Percentiles rank a stretch among this genome's conserved stretches.
Evolutionary conservation across 2,888 invertebrate genomes (phyloP).

Genomic region (Augiades crinisus): DNA sequence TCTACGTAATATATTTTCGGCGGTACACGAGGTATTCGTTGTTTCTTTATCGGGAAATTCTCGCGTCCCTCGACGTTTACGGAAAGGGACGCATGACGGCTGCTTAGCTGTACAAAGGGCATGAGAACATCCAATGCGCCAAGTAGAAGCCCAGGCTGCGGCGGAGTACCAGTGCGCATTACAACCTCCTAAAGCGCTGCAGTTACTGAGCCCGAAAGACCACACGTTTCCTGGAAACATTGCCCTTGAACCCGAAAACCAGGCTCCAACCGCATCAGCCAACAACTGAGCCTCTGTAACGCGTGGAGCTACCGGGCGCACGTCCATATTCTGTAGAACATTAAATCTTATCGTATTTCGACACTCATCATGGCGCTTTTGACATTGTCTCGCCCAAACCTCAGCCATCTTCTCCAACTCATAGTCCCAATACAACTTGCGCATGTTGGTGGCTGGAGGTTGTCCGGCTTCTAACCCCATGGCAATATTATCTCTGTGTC

Average conservation of each 20-base stretch:
- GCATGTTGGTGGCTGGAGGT: conserved; percentile 74
- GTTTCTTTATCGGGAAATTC: conserved; percentile 8
- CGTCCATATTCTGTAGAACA: conserved; percentile 72
- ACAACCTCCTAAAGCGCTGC: conserved; percentile 67
- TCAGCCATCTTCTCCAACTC: conserved; percentile 72
- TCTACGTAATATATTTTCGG: conserved; percentile 55
- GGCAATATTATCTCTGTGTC: conserved; percentile 71
- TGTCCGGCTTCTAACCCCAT: conserved; percentile 72
- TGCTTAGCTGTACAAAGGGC: conserved; percentile 62
- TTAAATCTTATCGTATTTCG: conserved; percentile 69
- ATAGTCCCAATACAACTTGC: conserved; percentile 76
- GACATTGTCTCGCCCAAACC: conserved; percentile 74
- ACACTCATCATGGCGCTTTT: conserved; percentile 74
- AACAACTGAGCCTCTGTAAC: conserved; percentile 69
- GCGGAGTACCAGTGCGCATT: conserved; percentile 71
- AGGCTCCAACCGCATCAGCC: conserved; percentile 68
- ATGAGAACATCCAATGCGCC: conserved; percentile 71
- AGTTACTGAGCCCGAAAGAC: conserved; percentile 62
- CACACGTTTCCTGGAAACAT: conserved; percentile 60
- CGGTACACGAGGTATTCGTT: conserved; percentile 34
- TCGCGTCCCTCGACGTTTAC: conserved; percentile 46
- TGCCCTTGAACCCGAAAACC: conserved; percentile 69
- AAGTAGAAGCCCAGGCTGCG: conserved; percentile 72
- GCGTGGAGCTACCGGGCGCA: conserved; percentile 58
- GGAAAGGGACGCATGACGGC: conserved; percentile 56